Evolutionary conservation across 1,140 invertebrate species (phyloP).

Genomic region (Acyrthosiphon pisum): DNA sequence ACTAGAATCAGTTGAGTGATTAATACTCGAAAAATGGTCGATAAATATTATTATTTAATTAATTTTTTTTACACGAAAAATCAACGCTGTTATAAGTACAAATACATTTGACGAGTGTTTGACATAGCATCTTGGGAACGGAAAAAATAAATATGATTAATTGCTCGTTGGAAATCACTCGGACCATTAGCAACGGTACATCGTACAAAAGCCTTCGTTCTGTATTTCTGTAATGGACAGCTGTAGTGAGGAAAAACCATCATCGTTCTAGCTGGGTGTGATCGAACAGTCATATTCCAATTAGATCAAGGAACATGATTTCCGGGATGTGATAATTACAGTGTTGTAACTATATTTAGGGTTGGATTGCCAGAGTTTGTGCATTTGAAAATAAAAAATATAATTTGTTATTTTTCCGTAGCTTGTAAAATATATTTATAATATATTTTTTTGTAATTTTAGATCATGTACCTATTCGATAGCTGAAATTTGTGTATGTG

Average conservation of each 20-base stretch:
- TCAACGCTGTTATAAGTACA: not conserved
- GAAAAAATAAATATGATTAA: constrained; percentile 28
- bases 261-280: constrained; percentile 3
- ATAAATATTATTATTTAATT: not conserved
- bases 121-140: constrained; percentile 6
- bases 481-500: no score
- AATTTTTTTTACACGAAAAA: not conserved
- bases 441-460: not conserved
- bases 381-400: not conserved
- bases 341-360: not conserved
- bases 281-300: constrained; percentile 22
- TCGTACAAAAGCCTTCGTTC: not conserved
- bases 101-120: constrained; percentile 14
- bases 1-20: not conserved
- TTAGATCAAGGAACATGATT: constrained; percentile 7
- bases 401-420: not conserved
- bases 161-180: constrained; percentile 33
- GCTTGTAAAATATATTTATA: not conserved
- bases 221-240: constrained; percentile 41
- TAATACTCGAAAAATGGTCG: not conserved
- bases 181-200: constrained; percentile 6
- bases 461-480: not conserved
- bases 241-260: not conserved
- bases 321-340: not conserved
- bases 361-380: not conserved